Conservation (phyloP, 2,797 vertebrate genomes). For the Chaunax sp. region DNA sequence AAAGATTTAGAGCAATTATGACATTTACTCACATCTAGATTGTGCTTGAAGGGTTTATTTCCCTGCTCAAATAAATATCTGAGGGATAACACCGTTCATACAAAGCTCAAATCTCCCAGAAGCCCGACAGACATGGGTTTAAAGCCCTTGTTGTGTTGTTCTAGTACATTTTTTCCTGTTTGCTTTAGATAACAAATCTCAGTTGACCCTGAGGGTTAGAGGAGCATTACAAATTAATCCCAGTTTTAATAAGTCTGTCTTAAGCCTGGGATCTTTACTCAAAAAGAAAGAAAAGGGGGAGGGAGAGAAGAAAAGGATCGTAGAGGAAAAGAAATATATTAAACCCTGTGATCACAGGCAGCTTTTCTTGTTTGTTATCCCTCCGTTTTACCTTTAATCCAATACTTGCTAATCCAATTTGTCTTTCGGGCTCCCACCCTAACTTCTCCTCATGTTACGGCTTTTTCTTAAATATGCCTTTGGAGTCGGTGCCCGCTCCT, state of each 20-base stretch:
- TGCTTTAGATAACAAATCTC: conserved; percentile 87
- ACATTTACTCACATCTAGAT: conserved; percentile 23
- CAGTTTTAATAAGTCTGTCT: conserved; percentile 97
- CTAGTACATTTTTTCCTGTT: conserved; percentile 81
- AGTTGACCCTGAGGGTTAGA: conserved; percentile 86
- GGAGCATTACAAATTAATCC: conserved; percentile 98
- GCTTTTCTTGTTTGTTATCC: conserved; percentile 98
- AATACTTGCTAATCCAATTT: conserved; percentile 99
- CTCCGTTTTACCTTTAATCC: conserved; percentile 99
- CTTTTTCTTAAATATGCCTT: conserved; percentile 85
- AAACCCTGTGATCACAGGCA: conserved; percentile 98
- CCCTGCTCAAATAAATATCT: conserved; percentile 64
- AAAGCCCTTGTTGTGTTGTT: conserved; percentile 69
- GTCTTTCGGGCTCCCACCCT: conserved; percentile 94
- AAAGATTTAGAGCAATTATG: conserved; percentile 22
- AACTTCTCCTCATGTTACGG: conserved; percentile 90
- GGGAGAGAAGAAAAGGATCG: conserved; percentile 74
- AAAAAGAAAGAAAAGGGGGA: conserved; percentile 67
- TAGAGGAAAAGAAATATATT: conserved; percentile 92
- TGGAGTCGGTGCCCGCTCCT: conserved; percentile 83
- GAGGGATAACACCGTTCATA: conserved; percentile 72
- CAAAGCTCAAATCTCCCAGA: conserved; percentile 74
- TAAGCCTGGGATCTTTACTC: conserved; percentile 92
- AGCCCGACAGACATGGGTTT: conserved; percentile 67
- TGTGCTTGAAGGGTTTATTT: conserved; percentile 40